A percentile compares a stretch with the other conserved stretches of the same genome.
These are phyloP conservation scores for Diprion similis DNA, from an alignment of 1,140 invertebrate genomes.

Conservation along the genomic window DNA sequence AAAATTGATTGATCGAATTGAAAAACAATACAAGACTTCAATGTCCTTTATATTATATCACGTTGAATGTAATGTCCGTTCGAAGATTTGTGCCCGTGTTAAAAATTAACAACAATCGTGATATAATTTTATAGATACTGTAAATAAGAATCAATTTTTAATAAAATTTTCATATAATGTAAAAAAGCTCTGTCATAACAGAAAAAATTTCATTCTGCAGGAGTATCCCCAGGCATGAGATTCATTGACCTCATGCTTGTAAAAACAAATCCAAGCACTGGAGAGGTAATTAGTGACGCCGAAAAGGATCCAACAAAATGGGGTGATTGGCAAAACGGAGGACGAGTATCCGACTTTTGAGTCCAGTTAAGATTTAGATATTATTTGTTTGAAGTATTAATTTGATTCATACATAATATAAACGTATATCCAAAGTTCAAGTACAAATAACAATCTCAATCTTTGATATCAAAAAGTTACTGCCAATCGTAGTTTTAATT, in stretches of 20 bases:
- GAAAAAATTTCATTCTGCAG: slow-evolving; percentile 23
- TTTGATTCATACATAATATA: slow-evolving; percentile 27
- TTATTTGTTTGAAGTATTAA: too few species aligned
- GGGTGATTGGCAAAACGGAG: slow-evolving; percentile 50
- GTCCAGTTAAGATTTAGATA: neutral
- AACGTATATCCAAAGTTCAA: slow-evolving; percentile 43
- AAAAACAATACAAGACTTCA: too few species aligned
- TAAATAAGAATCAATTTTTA: neutral
- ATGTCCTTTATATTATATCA: too few species aligned
- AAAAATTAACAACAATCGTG: neutral
- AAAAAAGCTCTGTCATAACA: neutral
- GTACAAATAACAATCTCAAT: slow-evolving; percentile 33
- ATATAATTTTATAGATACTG: neutral
- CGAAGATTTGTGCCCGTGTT: neutral
- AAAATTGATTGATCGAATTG: too few species aligned
- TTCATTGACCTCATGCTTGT: slow-evolving; percentile 43
- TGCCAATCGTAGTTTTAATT: slow-evolving; percentile 23
- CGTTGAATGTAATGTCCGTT: too few species aligned
- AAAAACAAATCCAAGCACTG: slow-evolving; percentile 40
- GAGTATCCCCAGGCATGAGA: slow-evolving; percentile 30
- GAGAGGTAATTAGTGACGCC: slow-evolving; percentile 40
- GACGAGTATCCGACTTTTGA: slow-evolving; percentile 50
- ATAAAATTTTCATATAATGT: slow-evolving; percentile 10
- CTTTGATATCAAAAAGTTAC: slow-evolving; percentile 33
- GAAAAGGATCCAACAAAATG: slow-evolving; percentile 52